phyloP scores from a whole-genome alignment of 2,888 invertebrate genomes.

The Drosophila meridionalis region DNA sequence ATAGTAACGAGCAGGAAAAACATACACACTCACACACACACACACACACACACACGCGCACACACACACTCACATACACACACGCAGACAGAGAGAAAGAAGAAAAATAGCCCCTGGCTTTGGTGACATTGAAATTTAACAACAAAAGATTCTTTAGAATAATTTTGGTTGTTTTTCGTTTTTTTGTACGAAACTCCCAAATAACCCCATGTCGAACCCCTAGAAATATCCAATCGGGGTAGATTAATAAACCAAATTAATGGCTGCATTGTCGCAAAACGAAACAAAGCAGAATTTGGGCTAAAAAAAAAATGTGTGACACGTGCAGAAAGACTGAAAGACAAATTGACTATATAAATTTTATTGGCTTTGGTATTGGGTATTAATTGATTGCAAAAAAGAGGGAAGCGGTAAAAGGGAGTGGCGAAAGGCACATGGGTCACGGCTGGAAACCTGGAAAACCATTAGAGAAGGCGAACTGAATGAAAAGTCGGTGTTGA shows the following conservation, averaged over 20 bases:
- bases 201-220: conserved; percentile 1
- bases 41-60: conserved; percentile 6
- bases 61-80: conserved; percentile 18
- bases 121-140: conserved; percentile 83
- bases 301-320: conserved; percentile 62
- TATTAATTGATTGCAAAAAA: conserved; percentile 66
- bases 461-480: no score
- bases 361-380: conserved; percentile 69
- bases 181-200: conserved; percentile 14
- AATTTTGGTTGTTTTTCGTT: neutral
- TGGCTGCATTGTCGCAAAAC: conserved; percentile 59
- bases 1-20: conserved; percentile 64
- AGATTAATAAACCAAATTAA: conserved; percentile 77
- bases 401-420: neutral
- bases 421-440: neutral
- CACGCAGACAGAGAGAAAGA: conserved; percentile 2
- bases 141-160: conserved; percentile 52
- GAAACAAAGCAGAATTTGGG: conserved; percentile 28
- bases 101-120: conserved; percentile 57
- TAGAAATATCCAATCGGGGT: conserved; percentile 37
- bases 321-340: conserved; percentile 69
- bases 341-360: conserved; percentile 69
- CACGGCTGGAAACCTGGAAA: neutral
- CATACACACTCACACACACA: conserved; percentile 1
- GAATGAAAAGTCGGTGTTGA: neutral